Evolutionary conservation across 2,797 vertebrate genomes (phyloP).

Genomic region (Bovichtus diacanthus): DNA sequence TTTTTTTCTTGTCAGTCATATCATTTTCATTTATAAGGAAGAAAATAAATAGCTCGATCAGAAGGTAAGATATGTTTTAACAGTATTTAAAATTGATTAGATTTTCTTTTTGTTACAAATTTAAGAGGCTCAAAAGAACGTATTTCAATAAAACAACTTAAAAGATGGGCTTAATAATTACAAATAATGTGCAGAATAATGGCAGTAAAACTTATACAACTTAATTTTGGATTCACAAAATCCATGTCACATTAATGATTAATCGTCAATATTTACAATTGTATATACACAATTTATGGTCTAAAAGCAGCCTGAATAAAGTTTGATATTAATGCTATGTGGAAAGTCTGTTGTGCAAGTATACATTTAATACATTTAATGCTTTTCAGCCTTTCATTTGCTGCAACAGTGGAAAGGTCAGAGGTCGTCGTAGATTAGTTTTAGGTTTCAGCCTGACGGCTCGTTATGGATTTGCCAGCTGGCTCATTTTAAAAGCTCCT

Average conservation of each 20-base stretch:
- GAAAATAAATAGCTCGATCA: too few relatives aligned
- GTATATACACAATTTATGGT: not conserved
- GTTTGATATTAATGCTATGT: not conserved
- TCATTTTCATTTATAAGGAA: too few relatives aligned
- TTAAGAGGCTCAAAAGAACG: too few relatives aligned
- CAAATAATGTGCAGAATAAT: too few relatives aligned
- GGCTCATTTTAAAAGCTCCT: conserved; percentile 22
- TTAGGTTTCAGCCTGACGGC: conserved; percentile 70
- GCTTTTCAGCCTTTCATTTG: not conserved
- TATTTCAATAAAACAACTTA: too few relatives aligned
- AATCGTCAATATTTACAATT: not conserved
- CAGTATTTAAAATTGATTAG: too few relatives aligned
- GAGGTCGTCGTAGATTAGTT: conserved; percentile 27
- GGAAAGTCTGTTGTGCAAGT: not conserved
- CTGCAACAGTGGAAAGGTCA: conserved; percentile 71
- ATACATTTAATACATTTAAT: too few relatives aligned
- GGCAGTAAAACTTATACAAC: not conserved
- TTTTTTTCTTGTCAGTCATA: too few relatives aligned
- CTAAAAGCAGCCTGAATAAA: not conserved
- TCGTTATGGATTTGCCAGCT: conserved; percentile 34
- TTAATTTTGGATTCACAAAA: not conserved
- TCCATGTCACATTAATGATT: too few relatives aligned
- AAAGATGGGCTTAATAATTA: too few relatives aligned
- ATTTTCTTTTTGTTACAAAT: too few relatives aligned
- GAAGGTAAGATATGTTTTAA: too few relatives aligned